These are phyloP conservation scores for Aramus guarauna DNA, from an alignment of 2,113 vertebrate species.

Conservation along the genomic window DNA sequence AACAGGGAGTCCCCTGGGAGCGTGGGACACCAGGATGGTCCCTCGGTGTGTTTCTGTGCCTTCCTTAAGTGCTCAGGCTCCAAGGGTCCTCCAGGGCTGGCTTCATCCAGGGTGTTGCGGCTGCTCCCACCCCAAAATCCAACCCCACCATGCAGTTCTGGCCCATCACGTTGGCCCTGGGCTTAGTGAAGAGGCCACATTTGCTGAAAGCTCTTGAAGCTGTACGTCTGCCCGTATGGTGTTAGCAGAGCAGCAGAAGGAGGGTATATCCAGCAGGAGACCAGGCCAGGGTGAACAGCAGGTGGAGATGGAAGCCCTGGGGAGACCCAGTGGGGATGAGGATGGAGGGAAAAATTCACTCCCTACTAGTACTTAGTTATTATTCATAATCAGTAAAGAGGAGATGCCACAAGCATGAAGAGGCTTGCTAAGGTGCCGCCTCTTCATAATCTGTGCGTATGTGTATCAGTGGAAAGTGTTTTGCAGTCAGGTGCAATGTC, in stretches of 20 bases:
- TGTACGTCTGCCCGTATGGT: not conserved
- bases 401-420: not conserved
- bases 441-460: not conserved
- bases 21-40: not conserved
- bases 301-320: not conserved
- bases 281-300: not conserved
- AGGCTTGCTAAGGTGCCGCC: not conserved
- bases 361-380: not conserved
- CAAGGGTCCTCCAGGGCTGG: not conserved
- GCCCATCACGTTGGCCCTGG: not conserved
- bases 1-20: not conserved
- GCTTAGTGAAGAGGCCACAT: not conserved
- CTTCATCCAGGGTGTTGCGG: not conserved
- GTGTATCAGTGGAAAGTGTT: not conserved
- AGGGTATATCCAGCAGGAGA: not conserved
- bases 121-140: not conserved
- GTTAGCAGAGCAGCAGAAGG: not conserved
- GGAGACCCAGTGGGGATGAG: not conserved
- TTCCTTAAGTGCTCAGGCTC: not conserved
- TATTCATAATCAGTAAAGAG: not conserved
- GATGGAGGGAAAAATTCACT: not conserved
- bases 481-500: not conserved
- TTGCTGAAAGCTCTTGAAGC: not conserved
- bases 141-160: accelerated
- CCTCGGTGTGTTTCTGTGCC: accelerated